A percentile compares a stretch with the other conserved stretches of the same genome.
Conservation (phyloP, 2,113 vertebrate species). For the Hippopotamus amphibius region DNA sequence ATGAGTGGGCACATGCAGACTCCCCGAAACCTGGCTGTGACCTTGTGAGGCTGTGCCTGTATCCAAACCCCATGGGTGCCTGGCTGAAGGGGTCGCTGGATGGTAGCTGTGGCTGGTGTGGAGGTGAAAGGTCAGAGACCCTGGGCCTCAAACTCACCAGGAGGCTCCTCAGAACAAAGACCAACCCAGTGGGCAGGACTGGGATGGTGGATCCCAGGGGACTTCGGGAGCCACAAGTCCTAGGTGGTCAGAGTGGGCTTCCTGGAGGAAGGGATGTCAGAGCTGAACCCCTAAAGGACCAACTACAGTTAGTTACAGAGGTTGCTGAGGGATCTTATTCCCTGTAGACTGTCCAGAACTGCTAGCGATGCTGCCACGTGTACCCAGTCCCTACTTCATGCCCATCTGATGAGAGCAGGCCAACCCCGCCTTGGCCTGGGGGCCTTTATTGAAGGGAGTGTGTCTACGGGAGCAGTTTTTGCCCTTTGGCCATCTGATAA, state of each 20-base stretch:
- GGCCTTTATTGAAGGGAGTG: background rate
- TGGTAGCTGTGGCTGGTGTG: no score
- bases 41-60: background rate
- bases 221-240: background rate
- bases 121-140: background rate
- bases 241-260: background rate
- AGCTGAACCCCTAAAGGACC: background rate
- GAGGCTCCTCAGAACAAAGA: background rate
- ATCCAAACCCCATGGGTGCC: background rate
- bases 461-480: background rate
- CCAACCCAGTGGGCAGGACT: background rate
- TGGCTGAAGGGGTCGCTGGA: background rate
- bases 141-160: background rate
- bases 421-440: background rate
- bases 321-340: background rate
- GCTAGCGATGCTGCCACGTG: accelerated
- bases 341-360: background rate
- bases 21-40: background rate
- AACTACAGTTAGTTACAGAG: background rate
- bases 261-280: background rate
- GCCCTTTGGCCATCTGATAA: background rate
- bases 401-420: background rate
- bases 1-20: background rate
- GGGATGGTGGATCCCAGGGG: background rate
- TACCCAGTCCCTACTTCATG: background rate